Evolutionary conservation across 2,888 invertebrate genomes (phyloP), one percentile per base, ranked within the genome.

Genomic region (Eupelmus urozonus): DNA sequence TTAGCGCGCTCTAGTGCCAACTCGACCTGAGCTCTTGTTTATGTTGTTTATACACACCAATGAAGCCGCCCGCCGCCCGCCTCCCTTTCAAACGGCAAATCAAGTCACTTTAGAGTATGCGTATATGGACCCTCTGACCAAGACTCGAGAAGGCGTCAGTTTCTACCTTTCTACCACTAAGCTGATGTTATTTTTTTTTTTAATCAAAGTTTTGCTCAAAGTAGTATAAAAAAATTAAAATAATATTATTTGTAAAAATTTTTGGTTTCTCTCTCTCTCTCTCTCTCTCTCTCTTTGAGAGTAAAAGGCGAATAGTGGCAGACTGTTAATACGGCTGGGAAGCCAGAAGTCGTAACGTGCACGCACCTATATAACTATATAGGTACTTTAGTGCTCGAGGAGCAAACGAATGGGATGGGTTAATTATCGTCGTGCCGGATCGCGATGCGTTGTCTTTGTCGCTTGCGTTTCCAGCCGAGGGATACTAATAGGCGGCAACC

Each of bases 21-120:
- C 85, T 86, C 84, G 83, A 81, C n/a, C n/a, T n/a, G 84, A 86
- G 85, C n/a, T 84, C 87, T 88, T 88, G 86, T 89, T 89, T 88
- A 89, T 88, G 87, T 87, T 69, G 74, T 73, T 69, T 74, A 67
- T n/a, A n/a, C n/a, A n/a, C n/a, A n/a, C n/a, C n/a, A n/a, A n/a
- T n/a, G n/a, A n/a, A n/a, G n/a, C 34, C 25, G 3, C 49, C 16
- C 55, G 5, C 25, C 25, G 25, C 55, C n/a, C n/a, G n/a, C n/a
- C n/a, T n/a, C n/a, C n/a, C n/a, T 25, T 9, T 25, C 25, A 3
- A 20, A 16, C 55, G 5, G 40, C n/a, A 7, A 16, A 67, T 67
- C 16, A 55, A 55, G 67, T 67, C 40, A 25, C 7, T 55, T n/a
- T n/a, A n/a, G n/a, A n/a, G n/a, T n/a, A 45, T 11, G 53, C 5